Conservation (phyloP, 1,140 invertebrate genomes). For the Hylyphantes graminicola region DNA sequence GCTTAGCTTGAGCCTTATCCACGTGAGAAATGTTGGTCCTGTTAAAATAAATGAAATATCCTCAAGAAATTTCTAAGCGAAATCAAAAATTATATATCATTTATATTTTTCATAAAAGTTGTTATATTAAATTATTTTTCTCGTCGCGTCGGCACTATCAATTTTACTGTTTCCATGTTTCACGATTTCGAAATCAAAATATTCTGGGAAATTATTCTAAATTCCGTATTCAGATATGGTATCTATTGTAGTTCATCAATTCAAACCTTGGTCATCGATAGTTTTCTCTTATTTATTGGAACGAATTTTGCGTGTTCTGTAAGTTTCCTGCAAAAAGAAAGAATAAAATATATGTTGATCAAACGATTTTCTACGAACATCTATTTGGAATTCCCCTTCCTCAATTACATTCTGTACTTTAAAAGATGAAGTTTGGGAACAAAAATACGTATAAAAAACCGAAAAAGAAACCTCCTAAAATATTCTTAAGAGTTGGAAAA, state of each 20-base stretch:
- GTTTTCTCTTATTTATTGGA: constrained; percentile 14
- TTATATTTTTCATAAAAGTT: no score
- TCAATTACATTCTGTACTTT: constrained; percentile 43
- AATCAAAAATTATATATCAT: no score
- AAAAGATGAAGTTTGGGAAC: constrained; percentile 14
- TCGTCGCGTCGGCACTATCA: no score
- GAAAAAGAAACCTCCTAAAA: constrained; percentile 11
- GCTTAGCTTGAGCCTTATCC: no score
- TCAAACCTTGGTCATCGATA: constrained; percentile 12
- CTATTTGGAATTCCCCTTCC: constrained; percentile 12
- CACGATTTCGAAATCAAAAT: no score
- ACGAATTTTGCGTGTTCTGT: constrained; percentile 28
- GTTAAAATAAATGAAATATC: no score
- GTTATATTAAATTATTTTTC: no score
- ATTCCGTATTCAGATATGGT: not conserved
- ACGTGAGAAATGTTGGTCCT: no score
- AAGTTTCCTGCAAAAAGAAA: constrained; percentile 23
- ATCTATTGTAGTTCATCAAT: constrained; percentile 28
- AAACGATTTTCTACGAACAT: constrained; percentile 4
- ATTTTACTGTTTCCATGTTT: no score
- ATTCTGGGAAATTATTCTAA: no score
- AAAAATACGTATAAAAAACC: not conserved
- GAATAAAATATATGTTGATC: constrained; percentile 1
- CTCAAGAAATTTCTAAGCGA: no score
- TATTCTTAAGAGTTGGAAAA: not conserved